A percentile compares a stretch with the other conserved stretches of the same genome.
Evolutionary conservation across 2,888 invertebrate genomes (phyloP).

Genomic region (Zeuzera pyrina): DNA sequence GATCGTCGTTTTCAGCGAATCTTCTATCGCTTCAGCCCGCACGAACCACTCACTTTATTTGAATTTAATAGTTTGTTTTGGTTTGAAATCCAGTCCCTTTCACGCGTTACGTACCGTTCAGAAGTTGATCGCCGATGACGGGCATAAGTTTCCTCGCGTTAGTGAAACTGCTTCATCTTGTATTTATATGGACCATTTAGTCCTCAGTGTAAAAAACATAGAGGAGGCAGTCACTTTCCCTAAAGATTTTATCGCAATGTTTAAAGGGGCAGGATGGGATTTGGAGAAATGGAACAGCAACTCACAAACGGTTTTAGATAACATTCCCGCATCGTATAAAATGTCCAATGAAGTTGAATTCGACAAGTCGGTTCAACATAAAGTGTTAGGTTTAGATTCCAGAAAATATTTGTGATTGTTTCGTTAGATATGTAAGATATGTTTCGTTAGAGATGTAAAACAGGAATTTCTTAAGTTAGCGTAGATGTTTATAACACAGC

Average conservation of each 20-base stretch:
- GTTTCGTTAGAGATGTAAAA: no score
- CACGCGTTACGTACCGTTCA: constrained; percentile 3
- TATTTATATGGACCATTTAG: background rate
- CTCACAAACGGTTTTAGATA: background rate
- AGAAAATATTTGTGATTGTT: no score
- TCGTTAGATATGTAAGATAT: no score
- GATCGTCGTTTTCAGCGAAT: constrained; percentile 13
- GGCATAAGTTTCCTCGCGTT: background rate
- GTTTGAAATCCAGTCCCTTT: constrained; percentile 12
- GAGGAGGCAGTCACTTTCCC: background rate
- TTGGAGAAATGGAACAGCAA: background rate
- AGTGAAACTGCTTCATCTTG: background rate
- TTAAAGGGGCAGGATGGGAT: background rate
- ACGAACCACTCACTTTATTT: constrained; percentile 7
- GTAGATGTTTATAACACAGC: no score
- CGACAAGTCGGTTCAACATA: background rate
- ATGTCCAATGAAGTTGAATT: background rate
- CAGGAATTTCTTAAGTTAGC: no score
- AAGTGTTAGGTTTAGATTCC: background rate
- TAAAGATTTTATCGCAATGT: background rate
- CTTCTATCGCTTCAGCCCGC: constrained; percentile 12
- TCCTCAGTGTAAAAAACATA: background rate
- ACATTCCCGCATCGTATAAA: background rate
- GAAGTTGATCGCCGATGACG: background rate
- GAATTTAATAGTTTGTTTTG: constrained; percentile 14